These are phyloP conservation scores for Botrylloides violaceus DNA, from an alignment of 23 tunicate species.

Conservation along the genomic window DNA sequence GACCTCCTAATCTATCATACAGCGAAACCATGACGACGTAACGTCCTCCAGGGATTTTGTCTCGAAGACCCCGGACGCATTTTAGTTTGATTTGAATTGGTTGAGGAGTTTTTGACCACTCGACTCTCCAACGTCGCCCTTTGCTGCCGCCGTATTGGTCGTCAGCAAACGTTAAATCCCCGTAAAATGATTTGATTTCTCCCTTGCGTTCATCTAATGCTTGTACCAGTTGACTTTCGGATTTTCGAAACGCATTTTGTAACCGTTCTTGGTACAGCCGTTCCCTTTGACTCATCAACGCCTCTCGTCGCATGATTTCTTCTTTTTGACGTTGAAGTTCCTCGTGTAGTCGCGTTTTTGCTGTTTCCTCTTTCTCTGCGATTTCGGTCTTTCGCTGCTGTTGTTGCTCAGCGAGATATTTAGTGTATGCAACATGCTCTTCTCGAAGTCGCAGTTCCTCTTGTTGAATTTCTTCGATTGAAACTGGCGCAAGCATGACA, in stretches of 20 bases:
- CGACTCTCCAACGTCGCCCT: constrained; percentile 80
- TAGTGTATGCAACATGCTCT: constrained; percentile 28
- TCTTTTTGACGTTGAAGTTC: constrained; percentile 44
- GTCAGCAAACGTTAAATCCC: constrained; percentile 75
- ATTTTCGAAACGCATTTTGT: constrained; percentile 69
- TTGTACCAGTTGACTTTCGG: constrained; percentile 66
- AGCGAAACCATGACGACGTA: constrained; percentile 92
- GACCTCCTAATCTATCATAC: constrained; percentile 96
- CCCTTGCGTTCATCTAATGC: constrained; percentile 72
- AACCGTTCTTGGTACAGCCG: constrained; percentile 42
- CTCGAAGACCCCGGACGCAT: constrained; percentile 68
- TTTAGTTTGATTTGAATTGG: constrained; percentile 89
- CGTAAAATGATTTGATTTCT: constrained; percentile 85
- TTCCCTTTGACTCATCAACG: constrained; percentile 35
- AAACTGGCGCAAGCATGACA: constrained; percentile 59
- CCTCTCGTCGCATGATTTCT: constrained; percentile 45
- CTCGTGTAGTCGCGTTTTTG: constrained; percentile 43
- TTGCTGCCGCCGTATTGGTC: constrained; percentile 92
- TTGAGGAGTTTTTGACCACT: constrained; percentile 97
- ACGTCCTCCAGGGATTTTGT: constrained; percentile 81
- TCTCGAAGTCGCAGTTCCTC: constrained; percentile 60
- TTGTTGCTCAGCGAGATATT: constrained; percentile 20
- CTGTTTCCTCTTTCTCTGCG: constrained; percentile 40
- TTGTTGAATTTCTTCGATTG: constrained; percentile 34
- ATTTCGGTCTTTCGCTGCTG: constrained; percentile 44